Base-by-base conservation (phyloP, 1,140 invertebrate genomes). In the Pogonomyrmex californicus region DNA sequence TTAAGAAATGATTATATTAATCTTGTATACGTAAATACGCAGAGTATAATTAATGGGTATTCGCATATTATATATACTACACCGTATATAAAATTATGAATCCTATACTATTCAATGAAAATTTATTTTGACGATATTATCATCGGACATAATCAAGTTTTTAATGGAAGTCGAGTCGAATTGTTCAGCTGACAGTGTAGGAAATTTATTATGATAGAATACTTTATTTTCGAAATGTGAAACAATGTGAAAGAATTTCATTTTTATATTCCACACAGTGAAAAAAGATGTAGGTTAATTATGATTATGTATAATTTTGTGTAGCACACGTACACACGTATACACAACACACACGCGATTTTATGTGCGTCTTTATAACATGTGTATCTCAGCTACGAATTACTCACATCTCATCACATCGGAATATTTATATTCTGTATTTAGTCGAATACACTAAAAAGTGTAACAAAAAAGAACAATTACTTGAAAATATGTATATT, bases 401-500 rank as follows among this genome's bases (percentile, higher is more conserved):
- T 75, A 83, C 56, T 83, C 56, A 75, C 79, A 36, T 83, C 56
- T 62, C 79, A 36, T 77, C 75, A 77, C 75, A 41, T 81, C 77
- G 63, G 56, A 75, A 47, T 60, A 83, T 49, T 83, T 75, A 83
- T 82, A 83, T 83, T 83, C 68, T 83, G 79, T 75, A 83, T 75
- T 75, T 83, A 83, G 79, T 54, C 68, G 68, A 83, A 23, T 75
- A 79, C 44, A 7, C 23, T 82, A 82, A 58, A 82, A 70, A 82
- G 56, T 83, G 79, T 83, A 83, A 83, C n/a, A 83, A 81, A 81
- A 68, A 49, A 38, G 56, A 60, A 38, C 38, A 23, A 70, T 81
- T 70, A 81, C 38, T 60, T 83, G 79, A 73, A 60, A 73, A 83
- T 83, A 83, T 83, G 79, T 83, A 83, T 83, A 83, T 83, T 83